Base-by-base conservation (phyloP, 2,888 invertebrate species). In the Lasiommata megera region DNA sequence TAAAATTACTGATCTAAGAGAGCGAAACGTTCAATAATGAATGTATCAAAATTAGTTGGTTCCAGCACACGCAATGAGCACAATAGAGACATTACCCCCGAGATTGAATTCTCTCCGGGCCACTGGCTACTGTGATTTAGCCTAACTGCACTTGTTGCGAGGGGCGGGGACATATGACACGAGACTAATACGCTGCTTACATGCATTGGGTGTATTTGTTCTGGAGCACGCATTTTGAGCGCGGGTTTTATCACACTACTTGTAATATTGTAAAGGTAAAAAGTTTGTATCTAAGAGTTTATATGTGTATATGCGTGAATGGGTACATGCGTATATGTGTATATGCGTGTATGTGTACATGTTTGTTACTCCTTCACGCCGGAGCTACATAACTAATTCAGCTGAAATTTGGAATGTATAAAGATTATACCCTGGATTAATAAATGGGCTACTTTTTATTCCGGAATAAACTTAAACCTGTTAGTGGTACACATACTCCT, bases 71-170 rank as follows among this genome's bases (percentile, higher is more conserved):
- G 61, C 58, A 58, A 65, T 59, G 70, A 68, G 73, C 73, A 80
- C 84, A 70, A 72, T 69, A 65, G 73, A 74, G 72, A 69, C 69
- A 68, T 72, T 71, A 79, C 88, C 84, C 86, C 64, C 63, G 84
- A 79, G 86, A 82, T 76, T 71, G 74, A 81, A 79, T 74, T 75
- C 75, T 78, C 81, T 77, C 74, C 71, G 80, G 81, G 75, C 74
- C 73, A 79, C 76, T 74, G 73, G 70, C 68, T 75, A 70, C 80
- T 80, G 84, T 83, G 86, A 89, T 89, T 87, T 85, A 85, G 78
- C 79, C 79, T 80, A 85, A 86, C 82, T 84, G 80, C 87, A 84
- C 87, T 84, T 84, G 84, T 84, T 84, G 79, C 82, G 71, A 77
- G 58, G 64, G 63, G 54, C 43, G 46, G 36, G 23, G 77, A 81